Base-by-base conservation (phyloP, 2,113 vertebrate genomes). In the Channa argus region DNA sequence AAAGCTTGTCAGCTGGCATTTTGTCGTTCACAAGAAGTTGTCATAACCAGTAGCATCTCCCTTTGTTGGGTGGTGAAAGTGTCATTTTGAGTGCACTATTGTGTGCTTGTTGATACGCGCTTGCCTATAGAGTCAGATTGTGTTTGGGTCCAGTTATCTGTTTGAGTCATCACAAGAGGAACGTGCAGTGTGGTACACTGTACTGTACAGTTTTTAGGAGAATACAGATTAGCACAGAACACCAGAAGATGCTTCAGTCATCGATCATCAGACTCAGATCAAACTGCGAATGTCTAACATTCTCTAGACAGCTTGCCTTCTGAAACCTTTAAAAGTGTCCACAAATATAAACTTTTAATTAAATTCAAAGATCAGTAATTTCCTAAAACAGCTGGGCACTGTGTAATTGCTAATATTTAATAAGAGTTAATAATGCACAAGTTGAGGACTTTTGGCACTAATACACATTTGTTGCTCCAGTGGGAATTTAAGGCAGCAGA, bases 1-100 rank as follows among this genome's bases (percentile, higher is more conserved):
- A 92, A 89, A 89, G 90, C 91, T 91, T 93, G 90, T 91, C 92
- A 92, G 75, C 74, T 86, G 63, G 86, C 88, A 86, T 92, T 92
- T 92, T 92, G 89, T 88, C 83, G 70, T 91, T 87, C 80, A 67
- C 70, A 49, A 91, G 91, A 91, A 93, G 87, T 86, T 92, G 89
- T 92, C 93, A 89, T 85, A 86, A 55, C 83, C 70, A 15, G 50
- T 44, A 86, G 83, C 77, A 71, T 86, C 87, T 84, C 53, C 83
- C 76, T 86, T 92, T 92, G 87, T 89, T 88, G 73, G 78, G 67
- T 55, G 46, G 80, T 62, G 77, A 82, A 83, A 87, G 84, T 84
- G 80, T 89, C 78, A 82, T 78, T 86, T 86, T 88, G 80, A 88
- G 80, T 85, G 79, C 73, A 81, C 77, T 66, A 85, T 91, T 87